These are phyloP conservation scores for Haliclona indistincta DNA, from an alignment of 37 sponge, comb jelly and placozoan genomes.

Conservation along the genomic window DNA sequence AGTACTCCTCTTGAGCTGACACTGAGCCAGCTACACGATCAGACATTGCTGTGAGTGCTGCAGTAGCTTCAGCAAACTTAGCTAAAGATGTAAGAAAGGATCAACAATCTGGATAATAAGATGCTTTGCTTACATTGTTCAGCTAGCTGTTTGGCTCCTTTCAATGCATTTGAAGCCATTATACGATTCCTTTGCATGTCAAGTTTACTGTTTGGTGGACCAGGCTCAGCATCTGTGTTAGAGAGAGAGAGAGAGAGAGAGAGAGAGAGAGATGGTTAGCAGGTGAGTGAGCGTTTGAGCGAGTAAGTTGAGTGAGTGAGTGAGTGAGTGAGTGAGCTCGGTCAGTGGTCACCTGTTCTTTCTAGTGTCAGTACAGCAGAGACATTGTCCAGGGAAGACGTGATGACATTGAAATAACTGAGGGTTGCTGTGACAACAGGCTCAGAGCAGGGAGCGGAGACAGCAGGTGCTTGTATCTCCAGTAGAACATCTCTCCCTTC, in stretches of 20 bases:
- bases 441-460: constrained; percentile 15
- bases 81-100: constrained; percentile 12
- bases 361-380: constrained; percentile 36
- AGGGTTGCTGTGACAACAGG: constrained; percentile 39
- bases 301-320: too few species aligned
- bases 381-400: constrained; percentile 56
- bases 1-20: constrained; percentile 8
- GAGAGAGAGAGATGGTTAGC: too few species aligned
- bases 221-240: constrained; percentile 33
- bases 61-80: constrained; percentile 28
- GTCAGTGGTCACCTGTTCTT: constrained; percentile 26
- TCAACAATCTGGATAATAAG: background rate
- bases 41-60: constrained; percentile 25
- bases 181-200: constrained; percentile 78
- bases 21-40: constrained; percentile 7
- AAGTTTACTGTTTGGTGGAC: constrained; percentile 37
- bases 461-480: constrained; percentile 64
- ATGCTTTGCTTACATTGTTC: constrained; percentile 30
- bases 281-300: too few species aligned
- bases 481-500: constrained; percentile 86
- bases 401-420: constrained; percentile 88
- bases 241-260: background rate
- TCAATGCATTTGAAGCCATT: constrained; percentile 53
- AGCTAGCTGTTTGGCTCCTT: constrained; percentile 70
- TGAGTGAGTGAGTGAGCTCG: background rate